Evolutionary conservation across 2,888 invertebrate genomes (phyloP), one percentile per base, ranked within the genome.

Genomic region (Scaptomyza flava): DNA sequence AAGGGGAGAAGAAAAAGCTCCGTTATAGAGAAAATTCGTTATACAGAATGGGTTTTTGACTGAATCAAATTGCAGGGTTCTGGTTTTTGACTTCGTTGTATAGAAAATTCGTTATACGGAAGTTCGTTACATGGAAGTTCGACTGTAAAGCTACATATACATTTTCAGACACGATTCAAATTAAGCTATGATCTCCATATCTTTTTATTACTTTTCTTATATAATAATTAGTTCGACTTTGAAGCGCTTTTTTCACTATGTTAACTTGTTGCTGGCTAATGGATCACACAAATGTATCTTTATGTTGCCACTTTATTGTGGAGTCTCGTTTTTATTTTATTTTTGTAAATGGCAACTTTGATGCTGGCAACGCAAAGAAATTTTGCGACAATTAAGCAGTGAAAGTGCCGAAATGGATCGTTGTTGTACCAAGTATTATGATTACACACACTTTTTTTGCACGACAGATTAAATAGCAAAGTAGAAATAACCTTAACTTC

Each of bases 331-430:
- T 23, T 23, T 6, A 4, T 27, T 27, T 27, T 27, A 6, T 27
- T 6, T 5, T 5, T 5, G 2, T 41, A 20, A 36, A 42, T 43
- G 51, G 45, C 46, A 47, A 51, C 8, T 51, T 70, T 59, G 46
- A 53, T 56, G 51, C 58, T 58, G 65, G 6, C 50, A 38, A 31
- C 23, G 61, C 54, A 60, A 79, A 79, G 76, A 83, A 79, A 86
- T 84, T 84, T 84, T 63, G 81, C 87, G 85, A 81, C 81, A 81
- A 81, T 81, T 81, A 84, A 70, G 50, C 69, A 81, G 81, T 78
- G 81, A 81, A 81, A 81, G 81, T 81, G 69, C 68, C 68, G 33
- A 79, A 85, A 69, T 72, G 77, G 46, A 69, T 72, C 72, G 31
- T 58, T 46, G 9, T 42, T 50, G 6, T n/a, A 34, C 50, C 47